Base-by-base conservation (phyloP, 2,113 vertebrate species). In the Triplophysa dalaica region DNA sequence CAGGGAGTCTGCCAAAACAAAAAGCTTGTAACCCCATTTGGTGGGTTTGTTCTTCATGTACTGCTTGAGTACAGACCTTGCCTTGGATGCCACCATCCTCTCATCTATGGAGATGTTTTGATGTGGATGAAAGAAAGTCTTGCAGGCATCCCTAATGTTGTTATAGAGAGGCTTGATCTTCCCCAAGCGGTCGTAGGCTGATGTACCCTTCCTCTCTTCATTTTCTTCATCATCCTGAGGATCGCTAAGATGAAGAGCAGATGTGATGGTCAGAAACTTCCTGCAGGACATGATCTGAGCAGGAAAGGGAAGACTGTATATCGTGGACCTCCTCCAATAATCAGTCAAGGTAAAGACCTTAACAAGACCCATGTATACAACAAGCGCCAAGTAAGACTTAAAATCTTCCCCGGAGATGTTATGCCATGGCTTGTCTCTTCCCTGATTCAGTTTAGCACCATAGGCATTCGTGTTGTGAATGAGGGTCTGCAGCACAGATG, bases 31-130 rank as follows among this genome's bases (percentile, higher is more conserved):
- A 0, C 77, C 81, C 62, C 61, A 79, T 38, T 75, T 80, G 3
- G 65, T 80, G 10, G 78, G 77, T 56, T 79, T 83, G 61, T 24
- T 50, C 17, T 83, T 75, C 66, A 78, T 72, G n/a, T 72, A 82
- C 21, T 83, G 70, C 6, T 45, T 79, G 1, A 77, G 16, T 8
- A 38, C 17, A 21, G n/a, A 70, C 10, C 66, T 33, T 2, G 78
- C 58, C 22, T 66, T 80, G 3, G 70, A 56, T 4, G 45, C 66
- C 6, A 80, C 78, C 74, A 81, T 81, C 7, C 73, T 26, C 24
- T 70, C 68, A 70, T 70, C 68, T 19, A 70, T 70, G 48, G 48
- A 70, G 48, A 70, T 70, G 17, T 70, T 70, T 17, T 70, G 68
- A 70, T 7, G 12, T 48, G 68, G 48, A 26, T 70, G 68, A 4